phyloP scores from a whole-genome alignment of 2,797 vertebrate species.

The Tangara arthus region DNA sequence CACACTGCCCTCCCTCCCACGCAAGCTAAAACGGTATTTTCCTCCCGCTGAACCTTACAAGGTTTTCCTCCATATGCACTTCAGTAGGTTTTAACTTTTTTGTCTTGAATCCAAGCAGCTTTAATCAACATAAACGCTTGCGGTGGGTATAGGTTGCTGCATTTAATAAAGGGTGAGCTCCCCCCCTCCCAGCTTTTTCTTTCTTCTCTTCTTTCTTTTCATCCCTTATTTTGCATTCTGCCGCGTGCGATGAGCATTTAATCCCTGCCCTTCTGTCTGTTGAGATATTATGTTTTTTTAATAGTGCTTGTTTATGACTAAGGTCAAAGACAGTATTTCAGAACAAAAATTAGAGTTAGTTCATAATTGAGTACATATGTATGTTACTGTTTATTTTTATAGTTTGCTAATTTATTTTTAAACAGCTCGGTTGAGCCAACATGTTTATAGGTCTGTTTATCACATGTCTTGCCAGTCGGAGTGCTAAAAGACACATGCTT shows the following conservation, averaged over 20 bases:
- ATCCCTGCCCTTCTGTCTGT: slow-evolving; percentile 79
- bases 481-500: slow-evolving; percentile 76
- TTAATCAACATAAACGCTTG: slow-evolving; percentile 2
- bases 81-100: slow-evolving; percentile 37
- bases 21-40: fast-evolving
- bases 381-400: slow-evolving; percentile 83
- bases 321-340: slow-evolving; percentile 81
- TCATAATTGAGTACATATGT: slow-evolving; percentile 81
- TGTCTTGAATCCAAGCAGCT: neutral
- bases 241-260: slow-evolving; percentile 60
- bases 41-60: neutral
- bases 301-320: slow-evolving; percentile 81
- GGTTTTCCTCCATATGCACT: neutral
- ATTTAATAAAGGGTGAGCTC: slow-evolving; percentile 13
- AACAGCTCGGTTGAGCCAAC: slow-evolving; percentile 78
- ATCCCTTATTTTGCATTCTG: slow-evolving; percentile 65
- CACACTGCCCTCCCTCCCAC: neutral
- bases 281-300: slow-evolving; percentile 80
- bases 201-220: slow-evolving; percentile 32
- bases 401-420: slow-evolving; percentile 85
- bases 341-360: slow-evolving; percentile 82
- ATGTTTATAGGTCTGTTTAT: slow-evolving; percentile 78
- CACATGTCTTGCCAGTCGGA: slow-evolving; percentile 73
- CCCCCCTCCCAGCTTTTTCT: neutral
- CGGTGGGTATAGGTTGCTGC: neutral